Evolutionary conservation across 2,888 invertebrate genomes (phyloP), one percentile per base, ranked within the genome.

Genomic region (Rhaphigaster nebulosa): DNA sequence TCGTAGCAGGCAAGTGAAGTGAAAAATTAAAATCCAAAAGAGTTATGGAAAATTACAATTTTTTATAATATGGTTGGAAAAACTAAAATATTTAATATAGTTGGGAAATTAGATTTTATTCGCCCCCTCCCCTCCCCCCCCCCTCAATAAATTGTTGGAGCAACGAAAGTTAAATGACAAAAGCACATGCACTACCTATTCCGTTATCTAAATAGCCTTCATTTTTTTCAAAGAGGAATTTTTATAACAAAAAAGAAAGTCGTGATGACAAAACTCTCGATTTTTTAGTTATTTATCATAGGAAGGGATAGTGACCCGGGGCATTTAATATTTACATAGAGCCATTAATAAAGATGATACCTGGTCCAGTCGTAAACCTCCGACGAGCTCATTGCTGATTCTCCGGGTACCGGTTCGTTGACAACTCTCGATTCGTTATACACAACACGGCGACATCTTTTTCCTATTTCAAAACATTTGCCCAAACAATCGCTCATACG

Each of bases 321-420:
- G 12, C 70, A 76, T 76, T 76, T 38, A 38, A 38, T 76, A 76
- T 76, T 76, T 76, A 76, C 70, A 76, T 76, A 76, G 20, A 8
- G 23, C 38, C 70, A 76, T 76, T 76, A 76, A 76, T 76, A 76
- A 76, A 76, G 70, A 76, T 76, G 70, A 76, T 76, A 38, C 70
- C 23, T 6, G 34, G 6, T 15, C 38, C n/a, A 8, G 70, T 38
- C 70, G 70, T 76, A 76, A 76, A 76, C 70, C 20, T 20, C 20
- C 34, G 8, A 12, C 1, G 6, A 38, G 70, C 70, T 76, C 70
- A 38, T 76, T 76, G 70, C 70, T 23, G 70, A 76, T 76, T 76
- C 70, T 23, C 38, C 38, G 8, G 70, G 70, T 76, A 76, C 70
- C 70, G 70, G 70, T 76, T 38, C 70, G 34, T 76, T 38, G 34